Conservation (phyloP, 1,140 invertebrate genomes). For the Microplitis mediator region DNA sequence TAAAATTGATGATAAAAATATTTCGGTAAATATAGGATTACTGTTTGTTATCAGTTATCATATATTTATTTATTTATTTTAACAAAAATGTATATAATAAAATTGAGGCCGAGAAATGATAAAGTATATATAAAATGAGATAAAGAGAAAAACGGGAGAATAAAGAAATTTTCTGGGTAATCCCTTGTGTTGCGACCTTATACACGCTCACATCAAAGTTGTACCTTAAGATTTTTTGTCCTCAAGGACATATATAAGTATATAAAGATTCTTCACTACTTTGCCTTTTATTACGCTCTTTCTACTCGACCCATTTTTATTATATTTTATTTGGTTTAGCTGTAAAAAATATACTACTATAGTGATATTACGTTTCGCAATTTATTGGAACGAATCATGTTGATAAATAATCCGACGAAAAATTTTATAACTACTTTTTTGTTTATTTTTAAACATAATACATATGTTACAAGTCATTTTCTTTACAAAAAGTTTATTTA, state of each 20-base stretch:
- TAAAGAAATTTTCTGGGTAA: not conserved
- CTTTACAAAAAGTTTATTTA: too few relatives aligned
- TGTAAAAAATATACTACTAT: not conserved
- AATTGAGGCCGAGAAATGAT: not conserved
- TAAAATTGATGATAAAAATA: not conserved
- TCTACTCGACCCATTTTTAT: not conserved
- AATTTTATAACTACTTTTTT: too few relatives aligned
- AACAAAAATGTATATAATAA: not conserved
- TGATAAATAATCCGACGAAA: too few relatives aligned
- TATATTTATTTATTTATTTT: not conserved
- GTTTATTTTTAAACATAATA: too few relatives aligned
- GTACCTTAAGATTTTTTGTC: conserved; percentile 12
- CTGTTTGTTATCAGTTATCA: not conserved
- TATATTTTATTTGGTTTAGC: not conserved
- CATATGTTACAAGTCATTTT: too few relatives aligned
- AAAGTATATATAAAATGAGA: not conserved
- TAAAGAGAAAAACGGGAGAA: not conserved
- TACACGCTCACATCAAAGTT: conserved; percentile 21
- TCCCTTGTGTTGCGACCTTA: not conserved
- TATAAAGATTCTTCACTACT: conserved; percentile 5
- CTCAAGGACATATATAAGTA: not conserved
- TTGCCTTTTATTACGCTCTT: not conserved
- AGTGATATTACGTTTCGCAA: too few relatives aligned
- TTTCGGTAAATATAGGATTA: not conserved
- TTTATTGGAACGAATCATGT: too few relatives aligned